Percentiles rank a stretch among this genome's conserved stretches.
These are phyloP conservation scores for Discoglossus pictus DNA, from an alignment of 2,797 vertebrate species.

Conservation along the genomic window DNA sequence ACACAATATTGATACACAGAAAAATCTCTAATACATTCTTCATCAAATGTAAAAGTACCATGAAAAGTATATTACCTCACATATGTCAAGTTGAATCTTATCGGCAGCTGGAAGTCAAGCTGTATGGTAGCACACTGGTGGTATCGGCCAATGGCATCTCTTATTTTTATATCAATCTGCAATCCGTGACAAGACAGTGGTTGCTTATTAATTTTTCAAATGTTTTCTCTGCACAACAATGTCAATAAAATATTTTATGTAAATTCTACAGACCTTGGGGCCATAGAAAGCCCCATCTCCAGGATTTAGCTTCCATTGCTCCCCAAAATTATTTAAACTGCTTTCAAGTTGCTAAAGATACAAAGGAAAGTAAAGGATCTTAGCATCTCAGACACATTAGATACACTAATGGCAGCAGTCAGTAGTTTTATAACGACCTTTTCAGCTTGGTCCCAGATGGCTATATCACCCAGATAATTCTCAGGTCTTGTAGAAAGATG, in stretches of 20 bases:
- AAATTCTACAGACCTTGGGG: slow-evolving; percentile 81
- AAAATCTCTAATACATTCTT: no score
- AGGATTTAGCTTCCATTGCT: slow-evolving; percentile 87
- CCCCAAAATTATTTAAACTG: slow-evolving; percentile 88
- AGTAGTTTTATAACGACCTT: slow-evolving; percentile 69
- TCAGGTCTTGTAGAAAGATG: slow-evolving; percentile 90
- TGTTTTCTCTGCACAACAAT: neutral
- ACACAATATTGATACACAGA: no score
- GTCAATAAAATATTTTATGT: accelerated
- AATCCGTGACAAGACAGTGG: slow-evolving; percentile 52
- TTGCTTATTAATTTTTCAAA: neutral
- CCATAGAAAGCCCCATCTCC: slow-evolving; percentile 96
- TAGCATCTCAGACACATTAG: neutral
- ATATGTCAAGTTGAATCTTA: slow-evolving; percentile 88
- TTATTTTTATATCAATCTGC: slow-evolving; percentile 94
- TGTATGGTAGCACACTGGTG: slow-evolving; percentile 96
- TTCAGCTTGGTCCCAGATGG: slow-evolving; percentile 88
- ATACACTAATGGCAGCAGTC: neutral
- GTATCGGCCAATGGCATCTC: slow-evolving; percentile 91
- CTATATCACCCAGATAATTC: slow-evolving; percentile 83
- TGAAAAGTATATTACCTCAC: slow-evolving; percentile 79
- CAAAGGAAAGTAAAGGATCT: slow-evolving; percentile 4
- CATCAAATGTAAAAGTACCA: no score
- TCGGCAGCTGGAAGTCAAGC: slow-evolving; percentile 93
- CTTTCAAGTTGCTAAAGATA: slow-evolving; percentile 84